A percentile compares a stretch with the other conserved stretches of the same genome.
These are phyloP conservation scores for Bradypus variegatus DNA, from an alignment of 2,797 vertebrate genomes.

Conservation along the genomic window DNA sequence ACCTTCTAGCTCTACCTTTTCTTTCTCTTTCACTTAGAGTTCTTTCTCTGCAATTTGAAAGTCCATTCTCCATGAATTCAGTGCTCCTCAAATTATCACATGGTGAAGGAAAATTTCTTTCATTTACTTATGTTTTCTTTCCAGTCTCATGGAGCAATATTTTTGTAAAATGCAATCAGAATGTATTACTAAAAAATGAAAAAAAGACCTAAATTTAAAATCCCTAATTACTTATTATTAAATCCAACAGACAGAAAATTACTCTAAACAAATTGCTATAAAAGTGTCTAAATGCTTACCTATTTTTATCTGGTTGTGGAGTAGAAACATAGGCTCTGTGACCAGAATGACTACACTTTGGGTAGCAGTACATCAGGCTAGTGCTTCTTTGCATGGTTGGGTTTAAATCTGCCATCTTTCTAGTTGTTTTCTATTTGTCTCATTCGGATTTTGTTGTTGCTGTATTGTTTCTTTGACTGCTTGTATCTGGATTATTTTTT, in stretches of 20 bases:
- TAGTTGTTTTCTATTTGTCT: neutral
- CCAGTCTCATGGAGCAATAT: neutral
- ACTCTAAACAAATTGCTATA: neutral
- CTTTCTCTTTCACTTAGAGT: neutral
- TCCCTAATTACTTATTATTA: neutral
- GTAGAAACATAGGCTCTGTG: neutral
- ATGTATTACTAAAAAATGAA: neutral
- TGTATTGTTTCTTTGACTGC: neutral
- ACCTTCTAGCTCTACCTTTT: neutral
- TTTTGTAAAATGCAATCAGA: neutral
- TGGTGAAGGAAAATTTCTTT: neutral
- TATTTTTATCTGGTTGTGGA: neutral
- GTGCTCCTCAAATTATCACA: neutral
- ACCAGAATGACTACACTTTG: neutral
- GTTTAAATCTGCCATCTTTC: neutral
- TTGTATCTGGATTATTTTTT: neutral
- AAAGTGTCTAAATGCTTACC: neutral
- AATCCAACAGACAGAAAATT: neutral
- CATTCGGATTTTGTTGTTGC: neutral
- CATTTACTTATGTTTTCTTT: conserved; percentile 2
- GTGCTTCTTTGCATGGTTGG: neutral
- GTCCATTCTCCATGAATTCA: neutral
- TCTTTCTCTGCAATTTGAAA: conserved; percentile 5
- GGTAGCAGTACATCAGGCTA: neutral
- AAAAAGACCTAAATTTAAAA: neutral